phyloP scores from a whole-genome alignment of 2,797 vertebrate species.

The Macroramphosus scolopax region DNA sequence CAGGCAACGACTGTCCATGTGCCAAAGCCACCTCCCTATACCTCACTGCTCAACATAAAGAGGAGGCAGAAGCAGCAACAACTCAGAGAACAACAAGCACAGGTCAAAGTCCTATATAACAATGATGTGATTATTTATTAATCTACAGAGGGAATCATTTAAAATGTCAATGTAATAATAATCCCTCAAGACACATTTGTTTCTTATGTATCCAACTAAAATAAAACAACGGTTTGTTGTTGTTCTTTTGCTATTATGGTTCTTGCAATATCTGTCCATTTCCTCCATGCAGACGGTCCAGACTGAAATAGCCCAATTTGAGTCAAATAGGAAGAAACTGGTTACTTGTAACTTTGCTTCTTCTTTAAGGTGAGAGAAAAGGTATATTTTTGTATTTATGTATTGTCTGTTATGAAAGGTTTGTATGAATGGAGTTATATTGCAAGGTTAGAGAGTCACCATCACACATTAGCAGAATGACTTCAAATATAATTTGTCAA shows the following conservation, averaged over 20 bases:
- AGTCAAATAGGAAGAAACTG: constrained; percentile 76
- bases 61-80: constrained; percentile 66
- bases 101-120: constrained; percentile 82
- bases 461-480: background rate
- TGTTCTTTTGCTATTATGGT: background rate
- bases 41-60: constrained; percentile 69
- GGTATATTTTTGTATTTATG: background rate
- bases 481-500: constrained; percentile 1
- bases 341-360: constrained; percentile 34
- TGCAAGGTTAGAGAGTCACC: background rate
- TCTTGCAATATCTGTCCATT: constrained; percentile 6
- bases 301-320: constrained; percentile 85
- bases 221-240: background rate
- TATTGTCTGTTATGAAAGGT: background rate
- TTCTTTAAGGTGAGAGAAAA: constrained; percentile 57
- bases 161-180: too few relatives aligned
- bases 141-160: too few relatives aligned
- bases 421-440: background rate
- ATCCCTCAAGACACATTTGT: background rate
- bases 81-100: constrained; percentile 79
- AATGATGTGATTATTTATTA: too few relatives aligned
- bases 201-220: background rate
- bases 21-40: constrained; percentile 76
- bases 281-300: constrained; percentile 76
- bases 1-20: constrained; percentile 75